phyloP scores from a whole-genome alignment of 2,888 invertebrate species.

The Gisinianus flammeolus region DNA sequence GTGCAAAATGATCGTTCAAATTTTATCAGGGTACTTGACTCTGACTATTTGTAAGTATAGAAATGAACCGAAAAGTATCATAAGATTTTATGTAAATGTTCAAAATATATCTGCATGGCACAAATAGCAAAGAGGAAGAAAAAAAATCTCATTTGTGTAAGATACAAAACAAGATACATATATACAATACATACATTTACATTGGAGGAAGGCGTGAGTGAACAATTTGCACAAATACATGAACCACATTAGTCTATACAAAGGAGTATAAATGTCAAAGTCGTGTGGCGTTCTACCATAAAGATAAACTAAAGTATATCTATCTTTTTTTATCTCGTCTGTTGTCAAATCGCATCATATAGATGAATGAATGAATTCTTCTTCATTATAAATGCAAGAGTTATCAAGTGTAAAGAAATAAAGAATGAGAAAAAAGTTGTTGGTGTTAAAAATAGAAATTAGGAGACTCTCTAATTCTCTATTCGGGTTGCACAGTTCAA shows the following conservation, averaged over 20 bases:
- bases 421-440: neutral
- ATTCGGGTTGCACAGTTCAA: conserved; percentile 4
- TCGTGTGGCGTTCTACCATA: conserved; percentile 17
- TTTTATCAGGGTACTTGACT: too few relatives aligned
- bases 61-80: too few relatives aligned
- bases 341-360: neutral
- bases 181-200: too few relatives aligned
- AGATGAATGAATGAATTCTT: conserved; percentile 2
- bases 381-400: too few relatives aligned
- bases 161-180: too few relatives aligned
- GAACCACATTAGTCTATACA: conserved; percentile 4
- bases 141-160: too few relatives aligned
- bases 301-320: neutral
- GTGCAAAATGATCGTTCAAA: too few relatives aligned
- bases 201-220: conserved; percentile 13
- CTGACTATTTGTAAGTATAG: too few relatives aligned
- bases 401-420: neutral
- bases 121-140: too few relatives aligned
- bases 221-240: conserved; percentile 22
- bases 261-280: conserved; percentile 25
- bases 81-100: too few relatives aligned
- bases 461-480: neutral
- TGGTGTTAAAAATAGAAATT: neutral
- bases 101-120: too few relatives aligned
- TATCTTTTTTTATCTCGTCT: neutral